Base-by-base conservation (phyloP, 2,113 vertebrate species). In the Carlito syrichta region DNA sequence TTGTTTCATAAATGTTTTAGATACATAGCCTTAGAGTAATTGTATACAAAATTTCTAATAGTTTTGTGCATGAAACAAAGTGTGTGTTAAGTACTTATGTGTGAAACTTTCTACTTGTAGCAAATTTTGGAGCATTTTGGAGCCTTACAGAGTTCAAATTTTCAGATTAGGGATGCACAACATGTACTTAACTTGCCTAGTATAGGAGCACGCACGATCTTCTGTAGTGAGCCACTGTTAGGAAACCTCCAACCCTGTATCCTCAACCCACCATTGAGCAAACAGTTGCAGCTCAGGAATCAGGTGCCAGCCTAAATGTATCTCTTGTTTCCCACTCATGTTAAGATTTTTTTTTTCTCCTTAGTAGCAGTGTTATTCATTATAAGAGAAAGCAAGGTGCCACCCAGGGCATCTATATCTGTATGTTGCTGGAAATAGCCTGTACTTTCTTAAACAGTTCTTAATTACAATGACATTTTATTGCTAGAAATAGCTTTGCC, bases 361-460 rank as follows among this genome's bases (percentile, higher is more conserved):
- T 87, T 79, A 93, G 74, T 38, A 84, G 16, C 6, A 35, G 8
- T 79, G 38, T 91, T 50, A 38, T 93, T 94, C 43, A 58, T 35
- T 48, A n/a, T 20, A 87, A 48, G 16, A 87, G 71, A 73, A 89
- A 40, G 35, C 6, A 35, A 96, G 52, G 23, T 90, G 69, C 14
- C 74, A 91, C 76, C 22, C 52, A 48, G 74, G 45, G 5, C 9
- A 56, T 81, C 81, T 91, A 13, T 66, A 74, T 84, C 79, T 96
- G 45, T n/a, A 16, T 32, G 23, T 71, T 96, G 76, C 45, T 90
- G 43, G 82, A 96, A 92, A 90, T 92, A 84, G 12, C 62, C n/a
- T 48, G 8, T 63, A 40, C 20, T 81, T 96, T 92, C 76, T 87
- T 71, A 79, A 96, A 63, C 35, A 78, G 30, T 69, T 82, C 58